Percentiles rank a stretch among this genome's conserved stretches.
Conservation (phyloP, 2,797 vertebrate genomes). For the Acanthurus lineatus region DNA sequence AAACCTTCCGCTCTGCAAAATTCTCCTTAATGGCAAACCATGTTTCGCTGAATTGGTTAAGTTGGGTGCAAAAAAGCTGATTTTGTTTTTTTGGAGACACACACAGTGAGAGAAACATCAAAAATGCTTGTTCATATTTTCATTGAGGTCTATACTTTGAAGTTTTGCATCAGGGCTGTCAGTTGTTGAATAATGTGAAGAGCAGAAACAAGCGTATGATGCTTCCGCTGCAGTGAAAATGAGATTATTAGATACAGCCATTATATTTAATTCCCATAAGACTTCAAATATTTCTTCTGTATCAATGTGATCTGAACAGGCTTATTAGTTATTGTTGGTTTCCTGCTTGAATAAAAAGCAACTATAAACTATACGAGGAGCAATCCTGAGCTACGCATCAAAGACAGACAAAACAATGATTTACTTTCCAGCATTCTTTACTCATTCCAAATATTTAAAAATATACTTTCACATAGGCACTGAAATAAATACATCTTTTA, state of each 20-base stretch:
- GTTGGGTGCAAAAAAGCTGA: neutral
- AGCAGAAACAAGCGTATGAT: neutral
- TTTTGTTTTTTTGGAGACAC: neutral
- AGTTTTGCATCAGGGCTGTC: conserved; percentile 24
- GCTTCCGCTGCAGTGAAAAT: neutral
- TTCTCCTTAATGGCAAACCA: neutral
- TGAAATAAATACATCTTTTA: conserved; percentile 63
- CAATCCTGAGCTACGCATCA: neutral
- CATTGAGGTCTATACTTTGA: neutral
- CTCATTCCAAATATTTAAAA: conserved; percentile 76
- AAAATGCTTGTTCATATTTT: neutral
- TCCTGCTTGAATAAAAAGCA: too few species aligned
- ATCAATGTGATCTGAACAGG: neutral
- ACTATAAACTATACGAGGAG: neutral
- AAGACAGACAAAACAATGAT: neutral
- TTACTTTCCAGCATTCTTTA: conserved; percentile 74
- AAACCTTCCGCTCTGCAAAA: neutral
- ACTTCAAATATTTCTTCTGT: neutral
- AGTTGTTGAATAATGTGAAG: conserved; percentile 14
- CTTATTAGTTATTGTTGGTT: too few species aligned
- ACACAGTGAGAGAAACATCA: neutral
- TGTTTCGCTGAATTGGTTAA: neutral
- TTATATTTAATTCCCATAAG: neutral
- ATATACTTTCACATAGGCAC: conserved; percentile 76
- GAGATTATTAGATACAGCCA: neutral